These are phyloP conservation scores for Sinodicranocentrus sp. DNA, from an alignment of 2,888 invertebrate genomes.

Conservation along the genomic window DNA sequence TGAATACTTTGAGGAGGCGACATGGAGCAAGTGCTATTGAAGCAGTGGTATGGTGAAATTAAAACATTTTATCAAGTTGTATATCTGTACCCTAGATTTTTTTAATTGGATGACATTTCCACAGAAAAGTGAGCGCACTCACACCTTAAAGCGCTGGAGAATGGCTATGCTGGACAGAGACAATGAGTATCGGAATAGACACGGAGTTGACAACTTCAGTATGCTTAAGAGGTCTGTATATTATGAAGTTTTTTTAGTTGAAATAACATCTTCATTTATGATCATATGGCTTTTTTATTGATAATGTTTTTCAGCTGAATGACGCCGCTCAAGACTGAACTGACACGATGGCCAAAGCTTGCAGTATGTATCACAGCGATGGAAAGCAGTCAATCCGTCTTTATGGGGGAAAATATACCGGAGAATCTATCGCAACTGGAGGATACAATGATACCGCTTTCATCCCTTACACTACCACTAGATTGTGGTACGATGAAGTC, in stretches of 20 bases:
- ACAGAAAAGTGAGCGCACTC: neutral
- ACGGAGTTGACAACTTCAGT: neutral
- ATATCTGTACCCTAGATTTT: neutral
- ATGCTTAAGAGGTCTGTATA: neutral
- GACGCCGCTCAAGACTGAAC: conserved; percentile 45
- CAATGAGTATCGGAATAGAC: conserved; percentile 31
- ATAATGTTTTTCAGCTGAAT: neutral
- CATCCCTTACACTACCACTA: conserved; percentile 15
- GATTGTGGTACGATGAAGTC: conserved; percentile 58
- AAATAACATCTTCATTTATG: neutral
- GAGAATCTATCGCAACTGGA: conserved; percentile 35
- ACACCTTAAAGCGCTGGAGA: conserved; percentile 30
- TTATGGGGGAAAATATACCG: conserved; percentile 12
- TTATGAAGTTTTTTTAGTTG: neutral
- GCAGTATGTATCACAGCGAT: conserved; percentile 26
- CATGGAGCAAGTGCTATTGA: conserved; percentile 21
- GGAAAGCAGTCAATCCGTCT: conserved; percentile 11
- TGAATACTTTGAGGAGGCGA: neutral
- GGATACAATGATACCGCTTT: neutral
- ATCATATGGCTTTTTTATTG: neutral
- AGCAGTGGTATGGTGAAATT: conserved; percentile 19
- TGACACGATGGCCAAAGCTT: conserved; percentile 16
- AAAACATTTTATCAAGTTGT: neutral
- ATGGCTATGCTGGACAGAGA: conserved; percentile 15
- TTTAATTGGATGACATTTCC: too few species aligned